Evolutionary conservation across 2,113 vertebrate species (phyloP), one percentile per base, ranked within the genome.

Genomic region (Sisor rabdophorus): DNA sequence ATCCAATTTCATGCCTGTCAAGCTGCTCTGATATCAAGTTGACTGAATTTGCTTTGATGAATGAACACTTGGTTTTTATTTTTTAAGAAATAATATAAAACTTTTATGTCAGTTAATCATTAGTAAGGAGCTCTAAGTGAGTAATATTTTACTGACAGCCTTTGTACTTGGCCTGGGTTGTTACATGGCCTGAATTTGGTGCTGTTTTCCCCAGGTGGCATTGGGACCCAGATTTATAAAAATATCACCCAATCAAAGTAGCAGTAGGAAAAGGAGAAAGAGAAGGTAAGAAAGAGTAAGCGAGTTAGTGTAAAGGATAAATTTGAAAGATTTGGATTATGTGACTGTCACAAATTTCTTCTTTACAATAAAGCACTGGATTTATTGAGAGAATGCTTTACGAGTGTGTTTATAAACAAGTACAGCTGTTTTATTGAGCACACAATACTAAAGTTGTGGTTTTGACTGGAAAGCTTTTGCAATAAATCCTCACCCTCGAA

Each of bases 191-290:
- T 93, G 90, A 89, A 90, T 90, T 87, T 88, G 87, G 83, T 88
- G 86, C 87, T 86, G 86, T 86, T 86, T 89, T 87, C 92, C 92
- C 91, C 91, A 88, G 89, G 92, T 90, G 90, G 88, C 88, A 77
- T 69, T 79, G 81, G 90, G 88, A 92, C 92, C 92, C 91, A 92
- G 88, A 88, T 83, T 91, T 86, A 90, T 91, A 92, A 90, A 92
- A 93, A 93, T 92, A 93, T 86, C 86, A 78, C 79, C 91, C 92
- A 92, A 93, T 92, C 88, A 91, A 87, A 89, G 86, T 88, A 81
- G 77, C 76, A 79, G 77, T 73, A 63, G 81, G 81, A 83, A 81
- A 87, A 87, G 83, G 85, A 90, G 87, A 88, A 87, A 86, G 75
- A 80, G 73, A 83, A 79, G 79, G 82, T 83, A 76, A 75, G 74